Evolutionary conservation across 2,888 invertebrate species (phyloP).

Genomic region (Chaitophorus viminalis): DNA sequence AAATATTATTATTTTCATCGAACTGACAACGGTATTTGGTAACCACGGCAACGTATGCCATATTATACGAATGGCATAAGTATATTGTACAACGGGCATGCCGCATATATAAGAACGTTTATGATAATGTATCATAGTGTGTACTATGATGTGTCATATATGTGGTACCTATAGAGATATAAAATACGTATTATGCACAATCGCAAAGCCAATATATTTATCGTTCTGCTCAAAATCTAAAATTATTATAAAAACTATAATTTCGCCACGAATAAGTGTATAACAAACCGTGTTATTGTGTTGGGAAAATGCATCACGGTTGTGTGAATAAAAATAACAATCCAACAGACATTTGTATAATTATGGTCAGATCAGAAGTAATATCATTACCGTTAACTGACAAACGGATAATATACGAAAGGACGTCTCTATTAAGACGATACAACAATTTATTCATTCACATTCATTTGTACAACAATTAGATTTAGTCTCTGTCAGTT

Average conservation of each 20-base stretch:
- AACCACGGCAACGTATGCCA: neutral
- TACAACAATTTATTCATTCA: conserved; percentile 36
- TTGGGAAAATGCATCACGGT: neutral
- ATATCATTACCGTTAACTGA: conserved; percentile 45
- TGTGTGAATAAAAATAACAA: conserved; percentile 43
- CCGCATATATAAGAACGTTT: neutral
- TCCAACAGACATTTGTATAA: conserved; percentile 43
- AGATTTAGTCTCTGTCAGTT: conserved; percentile 30
- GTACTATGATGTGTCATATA: neutral
- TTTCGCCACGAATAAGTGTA: neutral
- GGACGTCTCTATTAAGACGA: conserved; percentile 26
- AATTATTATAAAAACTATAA: conserved; percentile 3
- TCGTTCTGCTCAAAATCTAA: neutral
- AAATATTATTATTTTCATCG: neutral
- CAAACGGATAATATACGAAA: neutral
- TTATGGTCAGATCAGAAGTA: conserved; percentile 25
- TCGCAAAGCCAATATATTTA: neutral
- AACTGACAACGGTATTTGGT: neutral
- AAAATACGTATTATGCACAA: neutral
- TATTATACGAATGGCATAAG: neutral
- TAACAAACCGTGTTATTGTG: neutral
- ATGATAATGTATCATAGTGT: neutral
- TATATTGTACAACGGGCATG: neutral
- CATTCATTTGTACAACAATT: neutral
- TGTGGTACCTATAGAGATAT: neutral